phyloP scores from a whole-genome alignment of 2,113 vertebrate genomes.

The human region GRCh38 chr21:35141501-35142000 shows the following conservation, averaged over 20 bases:
- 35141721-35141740: accelerated
- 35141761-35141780: accelerated
- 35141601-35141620: not conserved
- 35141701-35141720: accelerated
- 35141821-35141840: accelerated
- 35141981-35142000: not conserved
- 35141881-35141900: accelerated
- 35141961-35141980: not conserved
- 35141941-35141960: not conserved
- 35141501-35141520: too few relatives aligned
- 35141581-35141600: not conserved
- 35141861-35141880: not conserved
- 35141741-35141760: accelerated
- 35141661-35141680: not conserved
- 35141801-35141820: not conserved
- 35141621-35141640: not conserved
- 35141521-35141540: too few relatives aligned
- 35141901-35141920: not conserved
- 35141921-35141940: too few relatives aligned
- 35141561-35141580: too few relatives aligned
- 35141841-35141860: too few relatives aligned
- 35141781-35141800: not conserved
- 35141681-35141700: not conserved
- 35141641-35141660: not conserved
- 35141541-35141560: too few relatives aligned